Conservation (phyloP, 64 coral and sea anemone species). For the Astreopora myriophthalma region DNA sequence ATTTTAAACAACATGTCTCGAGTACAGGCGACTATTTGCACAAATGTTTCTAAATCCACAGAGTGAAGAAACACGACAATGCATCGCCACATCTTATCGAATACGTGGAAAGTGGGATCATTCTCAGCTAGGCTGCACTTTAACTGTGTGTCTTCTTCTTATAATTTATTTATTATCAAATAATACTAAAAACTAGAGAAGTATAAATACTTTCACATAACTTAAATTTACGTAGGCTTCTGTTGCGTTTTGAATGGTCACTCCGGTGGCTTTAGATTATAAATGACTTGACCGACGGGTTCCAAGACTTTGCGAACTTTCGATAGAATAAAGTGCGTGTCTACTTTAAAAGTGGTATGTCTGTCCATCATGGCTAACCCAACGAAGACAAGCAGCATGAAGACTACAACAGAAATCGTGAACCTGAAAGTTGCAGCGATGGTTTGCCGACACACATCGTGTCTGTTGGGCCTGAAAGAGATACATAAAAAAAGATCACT, state of each 20-base stretch:
- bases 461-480: conserved; percentile 7
- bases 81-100: not conserved
- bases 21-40: too few species aligned
- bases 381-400: not conserved
- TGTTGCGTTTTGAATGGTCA: not conserved
- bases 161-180: conserved; percentile 4
- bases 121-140: not conserved
- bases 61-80: too few species aligned
- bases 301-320: conserved; percentile 18
- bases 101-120: not conserved
- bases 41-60: too few species aligned
- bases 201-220: conserved; percentile 10
- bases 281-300: not conserved
- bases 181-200: not conserved
- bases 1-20: not conserved
- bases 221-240: not conserved
- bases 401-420: not conserved
- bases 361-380: not conserved
- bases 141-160: not conserved
- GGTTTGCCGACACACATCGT: not conserved
- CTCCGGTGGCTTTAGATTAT: conserved; percentile 5
- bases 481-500: not conserved
- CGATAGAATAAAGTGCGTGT: not conserved
- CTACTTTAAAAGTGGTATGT: not conserved
- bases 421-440: not conserved